A percentile compares a stretch with the other conserved stretches of the same genome.
These are phyloP conservation scores for Agrilus biguttatus DNA, from an alignment of 2,888 invertebrate genomes.

Conservation along the genomic window DNA sequence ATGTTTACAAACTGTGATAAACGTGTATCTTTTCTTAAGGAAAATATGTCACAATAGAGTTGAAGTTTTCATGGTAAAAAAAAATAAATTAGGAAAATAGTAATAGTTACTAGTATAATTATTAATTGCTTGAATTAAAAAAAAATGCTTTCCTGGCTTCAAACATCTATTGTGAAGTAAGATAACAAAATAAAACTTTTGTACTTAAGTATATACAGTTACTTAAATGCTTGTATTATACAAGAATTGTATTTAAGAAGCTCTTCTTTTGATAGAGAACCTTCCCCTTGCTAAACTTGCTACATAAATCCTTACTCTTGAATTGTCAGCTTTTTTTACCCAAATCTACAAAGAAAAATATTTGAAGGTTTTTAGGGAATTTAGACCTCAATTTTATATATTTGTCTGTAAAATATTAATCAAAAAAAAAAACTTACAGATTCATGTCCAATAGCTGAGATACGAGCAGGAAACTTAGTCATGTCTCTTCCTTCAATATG, in stretches of 20 bases:
- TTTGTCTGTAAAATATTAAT: neutral
- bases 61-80: too few species aligned
- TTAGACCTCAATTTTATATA: neutral
- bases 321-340: conserved; percentile 75
- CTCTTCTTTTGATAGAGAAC: conserved; percentile 73
- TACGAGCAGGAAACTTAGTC: conserved; percentile 73
- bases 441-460: conserved; percentile 82
- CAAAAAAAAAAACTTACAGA: conserved; percentile 43
- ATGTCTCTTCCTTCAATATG: conserved; percentile 78
- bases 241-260: conserved; percentile 39
- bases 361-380: neutral
- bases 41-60: too few species aligned
- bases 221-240: neutral
- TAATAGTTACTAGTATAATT: too few species aligned
- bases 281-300: conserved; percentile 78
- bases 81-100: too few species aligned
- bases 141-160: too few species aligned
- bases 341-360: conserved; percentile 53
- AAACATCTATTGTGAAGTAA: neutral
- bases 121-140: too few species aligned
- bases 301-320: conserved; percentile 71
- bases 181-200: neutral
- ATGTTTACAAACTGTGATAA: too few species aligned
- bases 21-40: too few species aligned
- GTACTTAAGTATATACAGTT: neutral